These are phyloP conservation scores for Vanessa tameamea DNA, from an alignment of 1,140 invertebrate species.

Conservation along the genomic window DNA sequence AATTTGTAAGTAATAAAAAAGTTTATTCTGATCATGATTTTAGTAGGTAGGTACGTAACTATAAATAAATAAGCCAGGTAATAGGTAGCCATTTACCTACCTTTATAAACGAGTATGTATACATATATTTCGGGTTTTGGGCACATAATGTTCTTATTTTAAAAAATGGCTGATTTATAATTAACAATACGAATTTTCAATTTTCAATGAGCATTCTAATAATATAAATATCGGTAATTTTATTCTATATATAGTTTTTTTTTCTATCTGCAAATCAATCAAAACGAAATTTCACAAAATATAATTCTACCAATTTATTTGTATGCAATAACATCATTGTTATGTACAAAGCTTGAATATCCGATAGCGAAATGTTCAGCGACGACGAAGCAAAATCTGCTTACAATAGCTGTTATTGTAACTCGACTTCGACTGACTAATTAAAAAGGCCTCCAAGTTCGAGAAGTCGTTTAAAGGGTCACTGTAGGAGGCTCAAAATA, in stretches of 20 bases:
- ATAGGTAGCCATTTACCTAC: no score
- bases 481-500: constrained; percentile 5
- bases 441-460: constrained; percentile 21
- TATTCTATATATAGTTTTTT: not conserved
- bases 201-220: no score
- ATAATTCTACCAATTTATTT: not conserved
- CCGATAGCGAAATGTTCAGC: constrained; percentile 10
- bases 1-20: no score
- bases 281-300: not conserved
- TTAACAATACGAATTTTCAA: no score
- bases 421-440: constrained; percentile 26
- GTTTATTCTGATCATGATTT: no score
- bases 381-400: constrained; percentile 13
- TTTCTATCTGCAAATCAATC: not conserved
- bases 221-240: no score
- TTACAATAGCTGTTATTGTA: constrained; percentile 31
- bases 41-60: no score
- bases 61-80: no score
- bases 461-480: constrained; percentile 20
- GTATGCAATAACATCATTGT: not conserved
- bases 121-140: no score
- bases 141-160: no score
- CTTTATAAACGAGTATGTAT: no score
- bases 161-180: no score
- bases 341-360: not conserved